Evolutionary conservation across 2,797 vertebrate species (phyloP), one percentile per base, ranked within the genome.

Genomic region (Trematomus bernacchii): DNA sequence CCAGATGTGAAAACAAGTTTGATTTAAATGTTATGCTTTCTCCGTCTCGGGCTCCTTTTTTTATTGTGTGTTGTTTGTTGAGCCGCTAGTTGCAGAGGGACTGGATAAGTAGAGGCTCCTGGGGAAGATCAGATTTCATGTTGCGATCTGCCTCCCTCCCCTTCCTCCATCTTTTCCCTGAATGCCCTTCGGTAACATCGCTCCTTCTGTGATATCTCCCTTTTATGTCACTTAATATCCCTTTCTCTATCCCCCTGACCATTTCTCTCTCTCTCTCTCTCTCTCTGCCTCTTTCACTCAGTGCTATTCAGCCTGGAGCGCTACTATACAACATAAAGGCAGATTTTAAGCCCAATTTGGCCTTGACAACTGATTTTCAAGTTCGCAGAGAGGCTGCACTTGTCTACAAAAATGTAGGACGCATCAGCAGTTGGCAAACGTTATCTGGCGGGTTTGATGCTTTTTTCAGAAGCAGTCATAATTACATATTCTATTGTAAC

Each of bases 161-260:
- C 52, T 66, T 48, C 72, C 70, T 66, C 78, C 76, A 59, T 76
- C 86, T 63, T 71, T 50, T 79, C 75, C 47, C 77, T 71, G 46
- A 86, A 89, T 90, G 85, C 83, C 89, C 82, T 89, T 90, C 59
- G 37, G 87, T 87, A 84, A 78, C 79, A 82, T 86, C 84, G 69
- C 72, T 79, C 61, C 78, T 72, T 83, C 84, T 89, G 82, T 77
- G 72, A 84, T 88, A 86, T 87, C 80, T 87, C 33, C 33, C 82
- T 88, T 89, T 85, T 88, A 89, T 92, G 85, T 86, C 90, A 90
- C 83, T 90, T 84, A 87, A 85, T 90, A 88, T 80, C 78, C 78
- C 62, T 83, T 77, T 77, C 77, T 76, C 76, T 72, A 71, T 73
- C 72, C 77, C 82, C 79, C 66, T 90, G 83, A 80, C 78, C 75